Evolutionary conservation across 2,113 vertebrate species (phyloP).

Genomic region (Sprattus sprattus): DNA sequence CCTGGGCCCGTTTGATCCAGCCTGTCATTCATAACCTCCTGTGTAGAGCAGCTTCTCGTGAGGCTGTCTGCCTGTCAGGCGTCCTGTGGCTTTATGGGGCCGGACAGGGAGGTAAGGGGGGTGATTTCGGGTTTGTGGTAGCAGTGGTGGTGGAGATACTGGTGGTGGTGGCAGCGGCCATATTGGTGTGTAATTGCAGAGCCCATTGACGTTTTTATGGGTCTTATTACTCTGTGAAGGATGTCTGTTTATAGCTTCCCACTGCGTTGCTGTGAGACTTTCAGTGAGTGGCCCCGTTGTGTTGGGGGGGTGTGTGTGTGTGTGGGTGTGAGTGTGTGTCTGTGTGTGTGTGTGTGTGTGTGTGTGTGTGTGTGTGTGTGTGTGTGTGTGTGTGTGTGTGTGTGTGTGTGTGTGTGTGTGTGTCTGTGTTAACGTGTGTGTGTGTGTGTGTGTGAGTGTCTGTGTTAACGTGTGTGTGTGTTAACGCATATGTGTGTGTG

Average conservation of each 20-base stretch:
- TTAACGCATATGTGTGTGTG: too few species aligned
- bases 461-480: too few species aligned
- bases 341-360: too few species aligned
- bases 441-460: too few species aligned
- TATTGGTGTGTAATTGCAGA: slow-evolving; percentile 58
- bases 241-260: slow-evolving; percentile 43
- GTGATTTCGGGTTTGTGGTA: too few species aligned
- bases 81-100: slow-evolving; percentile 50
- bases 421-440: too few species aligned
- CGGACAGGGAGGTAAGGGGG: slow-evolving; percentile 29
- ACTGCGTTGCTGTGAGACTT: slow-evolving; percentile 23
- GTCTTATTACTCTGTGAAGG: slow-evolving; percentile 57
- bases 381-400: too few species aligned
- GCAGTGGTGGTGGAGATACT: slow-evolving; percentile 2
- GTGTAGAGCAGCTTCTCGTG: not conserved
- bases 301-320: not conserved
- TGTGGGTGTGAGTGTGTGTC: not conserved
- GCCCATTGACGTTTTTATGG: slow-evolving; percentile 56
- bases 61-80: slow-evolving; percentile 28
- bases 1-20: slow-evolving; percentile 52
- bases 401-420: too few species aligned
- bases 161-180: slow-evolving; percentile 45
- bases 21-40: slow-evolving; percentile 42
- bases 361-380: too few species aligned
- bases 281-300: not conserved